These are phyloP conservation scores for Isoperla grammatica DNA, from an alignment of 2,888 invertebrate genomes.

Conservation along the genomic window DNA sequence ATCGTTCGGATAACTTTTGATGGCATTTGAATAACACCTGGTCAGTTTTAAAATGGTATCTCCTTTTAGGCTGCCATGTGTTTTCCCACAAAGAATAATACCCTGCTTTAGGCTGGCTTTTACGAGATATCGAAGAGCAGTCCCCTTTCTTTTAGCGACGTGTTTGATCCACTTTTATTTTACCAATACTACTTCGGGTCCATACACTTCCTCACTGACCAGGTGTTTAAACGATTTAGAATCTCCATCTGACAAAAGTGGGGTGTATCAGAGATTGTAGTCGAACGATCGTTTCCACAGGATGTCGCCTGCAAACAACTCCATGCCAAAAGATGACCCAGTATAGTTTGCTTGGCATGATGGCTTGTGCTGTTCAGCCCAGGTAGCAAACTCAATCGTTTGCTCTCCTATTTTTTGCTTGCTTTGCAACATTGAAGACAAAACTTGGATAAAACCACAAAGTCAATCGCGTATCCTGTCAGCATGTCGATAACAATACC, in stretches of 20 bases:
- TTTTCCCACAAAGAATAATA: conserved; percentile 19
- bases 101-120: neutral
- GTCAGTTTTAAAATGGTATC: conserved; percentile 34
- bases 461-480: neutral
- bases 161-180: conserved; percentile 22
- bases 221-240: too few species aligned
- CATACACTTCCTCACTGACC: neutral
- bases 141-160: conserved; percentile 20
- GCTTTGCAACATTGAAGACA: neutral
- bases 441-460: neutral
- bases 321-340: neutral
- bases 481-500: neutral
- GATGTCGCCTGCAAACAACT: neutral
- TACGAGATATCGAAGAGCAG: conserved; percentile 12
- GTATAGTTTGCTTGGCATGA: neutral
- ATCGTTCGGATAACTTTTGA: conserved; percentile 34
- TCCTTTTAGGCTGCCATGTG: conserved; percentile 17
- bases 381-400: neutral
- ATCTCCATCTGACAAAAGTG: neutral
- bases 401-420: neutral
- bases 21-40: conserved; percentile 37
- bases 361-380: neutral
- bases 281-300: neutral
- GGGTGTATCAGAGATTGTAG: neutral
- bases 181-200: neutral